Percentiles rank a stretch among this genome's conserved stretches.
These are phyloP conservation scores for Scaptomyza cyrtandrae DNA, from an alignment of 2,888 invertebrate genomes.

Conservation along the genomic window DNA sequence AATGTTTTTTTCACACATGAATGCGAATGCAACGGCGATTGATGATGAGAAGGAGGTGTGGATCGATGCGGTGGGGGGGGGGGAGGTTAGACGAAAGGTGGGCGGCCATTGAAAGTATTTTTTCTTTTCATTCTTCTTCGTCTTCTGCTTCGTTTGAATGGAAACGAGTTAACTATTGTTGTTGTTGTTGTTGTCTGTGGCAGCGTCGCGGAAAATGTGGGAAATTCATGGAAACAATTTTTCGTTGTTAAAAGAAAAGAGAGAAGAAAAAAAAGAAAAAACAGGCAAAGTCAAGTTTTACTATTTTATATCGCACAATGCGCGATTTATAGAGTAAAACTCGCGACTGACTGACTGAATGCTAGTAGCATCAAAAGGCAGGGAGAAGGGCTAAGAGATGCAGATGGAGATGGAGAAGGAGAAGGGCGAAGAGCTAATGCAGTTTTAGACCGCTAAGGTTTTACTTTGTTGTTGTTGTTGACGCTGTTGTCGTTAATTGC, in stretches of 20 bases:
- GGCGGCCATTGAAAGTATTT: conserved; percentile 53
- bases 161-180: conserved; percentile 63
- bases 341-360: not conserved
- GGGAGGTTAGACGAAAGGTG: conserved; percentile 1
- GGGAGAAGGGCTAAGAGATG: not conserved
- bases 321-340: conserved; percentile 61
- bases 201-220: conserved; percentile 69
- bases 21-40: conserved; percentile 62
- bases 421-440: not conserved
- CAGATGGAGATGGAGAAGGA: conserved; percentile 5
- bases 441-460: not conserved
- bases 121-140: conserved; percentile 22
- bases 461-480: conserved; percentile 5
- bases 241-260: conserved; percentile 45
- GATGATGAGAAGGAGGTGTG: not conserved
- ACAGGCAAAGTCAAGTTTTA: conserved; percentile 17
- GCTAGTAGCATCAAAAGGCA: not conserved
- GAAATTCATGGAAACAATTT: conserved; percentile 77
- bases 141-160: conserved; percentile 46
- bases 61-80: not conserved
- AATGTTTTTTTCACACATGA: conserved; percentile 78
- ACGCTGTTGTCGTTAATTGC: conserved; percentile 7
- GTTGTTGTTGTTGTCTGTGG: conserved; percentile 25
- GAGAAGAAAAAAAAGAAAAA: not conserved
- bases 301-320: conserved; percentile 48